Evolutionary conservation across 23 tunicate species (phyloP).

Genomic region (Phallusia fumigata): DNA sequence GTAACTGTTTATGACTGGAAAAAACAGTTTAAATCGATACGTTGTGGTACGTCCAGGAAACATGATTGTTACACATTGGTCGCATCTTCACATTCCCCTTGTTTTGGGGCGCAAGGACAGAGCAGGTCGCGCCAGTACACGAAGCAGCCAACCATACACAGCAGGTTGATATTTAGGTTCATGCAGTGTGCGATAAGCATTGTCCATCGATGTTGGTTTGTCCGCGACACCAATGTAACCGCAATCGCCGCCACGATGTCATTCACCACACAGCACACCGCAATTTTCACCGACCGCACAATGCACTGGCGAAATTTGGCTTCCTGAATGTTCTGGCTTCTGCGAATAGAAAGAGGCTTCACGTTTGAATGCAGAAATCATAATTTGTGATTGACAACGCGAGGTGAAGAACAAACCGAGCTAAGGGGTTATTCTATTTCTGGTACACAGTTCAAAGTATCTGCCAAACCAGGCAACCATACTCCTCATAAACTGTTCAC

Average conservation of each 20-base stretch:
- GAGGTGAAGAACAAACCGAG: no score
- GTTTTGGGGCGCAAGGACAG: background rate
- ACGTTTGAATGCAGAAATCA: no score
- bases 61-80: background rate
- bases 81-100: background rate
- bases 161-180: background rate
- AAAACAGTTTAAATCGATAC: no score
- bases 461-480: no score
- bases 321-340: background rate
- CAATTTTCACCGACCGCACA: background rate
- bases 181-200: conserved; percentile 4
- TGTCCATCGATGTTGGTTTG: background rate
- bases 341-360: background rate
- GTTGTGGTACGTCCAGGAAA: no score
- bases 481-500: no score
- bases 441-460: no score
- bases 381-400: no score
- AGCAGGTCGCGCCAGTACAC: conserved; percentile 13
- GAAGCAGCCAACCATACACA: conserved; percentile 12
- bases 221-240: background rate
- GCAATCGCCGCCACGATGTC: background rate
- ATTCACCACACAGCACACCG: background rate
- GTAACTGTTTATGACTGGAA: no score
- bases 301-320: background rate
- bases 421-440: no score